phyloP scores from a whole-genome alignment of 2,888 invertebrate species.

The Luperina nickerlii region DNA sequence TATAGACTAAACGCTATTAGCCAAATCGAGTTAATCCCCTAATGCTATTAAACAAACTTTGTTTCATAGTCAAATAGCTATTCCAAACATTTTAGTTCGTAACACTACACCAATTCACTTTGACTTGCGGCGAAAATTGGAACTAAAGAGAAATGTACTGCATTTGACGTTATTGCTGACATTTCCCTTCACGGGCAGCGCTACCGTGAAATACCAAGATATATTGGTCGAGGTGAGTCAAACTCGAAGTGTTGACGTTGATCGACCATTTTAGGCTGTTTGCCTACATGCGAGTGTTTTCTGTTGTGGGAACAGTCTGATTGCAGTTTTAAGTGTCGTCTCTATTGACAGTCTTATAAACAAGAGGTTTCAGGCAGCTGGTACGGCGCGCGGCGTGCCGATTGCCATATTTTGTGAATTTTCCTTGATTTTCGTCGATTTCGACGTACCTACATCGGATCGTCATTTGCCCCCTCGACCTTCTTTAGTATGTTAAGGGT shows the following conservation, averaged over 20 bases:
- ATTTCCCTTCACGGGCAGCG: conserved; percentile 33
- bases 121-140: conserved; percentile 1
- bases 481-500: background rate
- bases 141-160: conserved; percentile 15
- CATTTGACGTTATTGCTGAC: conserved; percentile 45
- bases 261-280: conserved; percentile 30
- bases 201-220: conserved; percentile 40
- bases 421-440: background rate
- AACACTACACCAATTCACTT: conserved; percentile 22
- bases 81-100: conserved; percentile 34
- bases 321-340: conserved; percentile 20
- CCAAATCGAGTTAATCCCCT: conserved; percentile 36
- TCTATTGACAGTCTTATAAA: conserved; percentile 2
- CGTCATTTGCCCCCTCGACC: no score
- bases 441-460: background rate
- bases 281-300: background rate
- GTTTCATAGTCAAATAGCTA: conserved; percentile 31
- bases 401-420: background rate
- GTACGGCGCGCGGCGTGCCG: background rate
- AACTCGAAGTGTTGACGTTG: conserved; percentile 46
- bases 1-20: conserved; percentile 15
- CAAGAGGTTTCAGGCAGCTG: background rate
- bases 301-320: conserved; percentile 22
- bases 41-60: conserved; percentile 43
- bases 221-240: conserved; percentile 26